phyloP scores from a whole-genome alignment of 2,797 vertebrate genomes.

The Sebastes reedi region DNA sequence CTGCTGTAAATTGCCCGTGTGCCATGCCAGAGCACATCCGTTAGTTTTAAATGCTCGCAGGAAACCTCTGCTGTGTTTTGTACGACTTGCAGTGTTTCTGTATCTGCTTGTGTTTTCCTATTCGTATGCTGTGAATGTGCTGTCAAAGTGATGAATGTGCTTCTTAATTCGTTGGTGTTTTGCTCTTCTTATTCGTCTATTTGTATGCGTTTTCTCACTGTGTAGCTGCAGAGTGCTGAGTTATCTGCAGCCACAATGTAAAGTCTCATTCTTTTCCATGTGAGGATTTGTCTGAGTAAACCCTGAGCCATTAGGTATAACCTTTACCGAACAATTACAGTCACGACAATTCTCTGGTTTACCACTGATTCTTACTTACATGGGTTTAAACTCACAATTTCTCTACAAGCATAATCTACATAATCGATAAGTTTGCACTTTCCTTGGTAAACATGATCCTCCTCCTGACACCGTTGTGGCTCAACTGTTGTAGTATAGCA shows the following conservation, averaged over 20 bases:
- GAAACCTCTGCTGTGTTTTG: not conserved
- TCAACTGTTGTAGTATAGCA: not conserved
- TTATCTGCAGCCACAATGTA: not conserved
- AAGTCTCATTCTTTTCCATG: not conserved
- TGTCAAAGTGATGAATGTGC: not conserved
- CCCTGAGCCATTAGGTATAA: not conserved
- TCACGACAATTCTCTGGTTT: not conserved
- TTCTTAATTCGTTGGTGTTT: not conserved
- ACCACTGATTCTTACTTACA: not conserved
- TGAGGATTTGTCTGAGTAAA: not conserved
- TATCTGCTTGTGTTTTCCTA: not conserved
- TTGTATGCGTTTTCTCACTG: not conserved
- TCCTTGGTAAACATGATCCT: not conserved
- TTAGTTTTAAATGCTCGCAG: not conserved
- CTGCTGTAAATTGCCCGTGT: accelerated
- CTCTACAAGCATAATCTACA: not conserved
- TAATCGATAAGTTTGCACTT: constrained; percentile 30
- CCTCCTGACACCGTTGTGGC: not conserved
- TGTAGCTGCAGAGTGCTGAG: not conserved
- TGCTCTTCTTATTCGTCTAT: not conserved
- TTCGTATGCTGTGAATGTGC: not conserved
- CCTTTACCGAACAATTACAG: not conserved
- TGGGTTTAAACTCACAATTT: not conserved
- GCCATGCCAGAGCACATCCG: not conserved
- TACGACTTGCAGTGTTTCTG: not conserved